Evolutionary conservation across 2,113 vertebrate genomes (phyloP).

Genomic region (Camelus bactrianus): DNA sequence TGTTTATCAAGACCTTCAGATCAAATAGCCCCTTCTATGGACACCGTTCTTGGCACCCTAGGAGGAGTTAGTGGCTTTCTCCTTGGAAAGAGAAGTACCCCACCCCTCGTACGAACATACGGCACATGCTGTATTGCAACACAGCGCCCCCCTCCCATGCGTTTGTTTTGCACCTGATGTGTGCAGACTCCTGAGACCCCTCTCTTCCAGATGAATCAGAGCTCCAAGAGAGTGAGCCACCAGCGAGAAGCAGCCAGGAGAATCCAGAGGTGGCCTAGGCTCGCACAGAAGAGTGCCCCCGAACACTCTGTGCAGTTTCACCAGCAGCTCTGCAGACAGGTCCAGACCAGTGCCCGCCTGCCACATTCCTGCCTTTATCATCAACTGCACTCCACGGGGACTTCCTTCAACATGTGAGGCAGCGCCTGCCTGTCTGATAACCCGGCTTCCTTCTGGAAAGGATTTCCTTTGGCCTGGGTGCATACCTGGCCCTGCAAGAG

Average conservation of each 20-base stretch:
- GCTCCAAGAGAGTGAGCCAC: not conserved
- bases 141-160: not conserved
- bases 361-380: conserved; percentile 73
- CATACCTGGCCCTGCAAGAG: conserved; percentile 84
- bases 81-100: not conserved
- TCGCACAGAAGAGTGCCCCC: not conserved
- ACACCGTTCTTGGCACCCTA: not conserved
- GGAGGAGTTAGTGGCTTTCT: not conserved
- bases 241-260: not conserved
- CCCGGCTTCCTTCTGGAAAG: conserved; percentile 76
- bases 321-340: conserved; percentile 32
- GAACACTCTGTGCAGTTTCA: not conserved
- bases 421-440: conserved; percentile 74
- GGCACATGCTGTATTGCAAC: not conserved
- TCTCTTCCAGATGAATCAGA: not conserved
- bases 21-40: conserved; percentile 34
- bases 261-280: not conserved
- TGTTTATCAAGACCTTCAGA: conserved; percentile 44
- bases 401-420: conserved; percentile 74
- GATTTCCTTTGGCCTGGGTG: conserved; percentile 79
- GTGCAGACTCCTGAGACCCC: not conserved
- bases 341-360: conserved; percentile 54
- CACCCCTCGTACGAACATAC: not conserved
- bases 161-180: not conserved
- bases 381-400: conserved; percentile 53